Conservation (phyloP, 1,140 invertebrate species). For the Pseudomyrmex cubaensis region DNA sequence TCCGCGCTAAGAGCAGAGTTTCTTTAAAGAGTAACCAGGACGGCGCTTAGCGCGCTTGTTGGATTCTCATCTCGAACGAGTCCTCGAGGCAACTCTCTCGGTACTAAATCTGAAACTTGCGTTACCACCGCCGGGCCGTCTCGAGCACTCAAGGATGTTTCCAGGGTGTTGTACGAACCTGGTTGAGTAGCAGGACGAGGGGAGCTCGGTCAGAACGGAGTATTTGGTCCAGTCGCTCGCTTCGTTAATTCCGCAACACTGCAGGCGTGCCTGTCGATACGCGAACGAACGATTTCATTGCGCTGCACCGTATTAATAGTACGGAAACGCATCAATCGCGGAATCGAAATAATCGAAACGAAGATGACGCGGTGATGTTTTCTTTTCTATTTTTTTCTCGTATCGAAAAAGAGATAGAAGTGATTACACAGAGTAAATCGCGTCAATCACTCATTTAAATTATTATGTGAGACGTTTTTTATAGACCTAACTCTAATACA, state of each 20-base stretch:
- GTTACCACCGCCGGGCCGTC: constrained; percentile 46
- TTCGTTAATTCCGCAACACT: constrained; percentile 62
- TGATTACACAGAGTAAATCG: neutral
- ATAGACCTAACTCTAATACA: no score
- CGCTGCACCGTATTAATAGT: neutral
- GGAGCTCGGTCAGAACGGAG: neutral
- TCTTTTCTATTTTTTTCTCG: no score
- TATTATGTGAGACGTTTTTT: no score
- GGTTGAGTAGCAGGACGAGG: constrained; percentile 35
- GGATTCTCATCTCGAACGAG: constrained; percentile 64
- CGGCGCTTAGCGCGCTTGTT: constrained; percentile 69
- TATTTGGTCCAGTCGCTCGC: constrained; percentile 39
- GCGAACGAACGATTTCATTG: constrained; percentile 58
- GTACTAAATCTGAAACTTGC: constrained; percentile 68
- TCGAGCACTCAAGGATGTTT: constrained; percentile 63
- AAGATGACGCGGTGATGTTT: no score
- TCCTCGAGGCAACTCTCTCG: constrained; percentile 64
- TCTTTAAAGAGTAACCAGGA: constrained; percentile 70
- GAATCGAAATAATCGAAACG: constrained; percentile 4
- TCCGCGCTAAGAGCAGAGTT: constrained; percentile 50
- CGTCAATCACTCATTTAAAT: constrained; percentile 1
- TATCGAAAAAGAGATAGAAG: constrained; percentile 24
- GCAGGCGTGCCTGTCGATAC: constrained; percentile 62
- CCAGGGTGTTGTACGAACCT: constrained; percentile 53
- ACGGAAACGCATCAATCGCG: neutral